Evolutionary conservation across 2,113 vertebrate genomes (phyloP).

Genomic region (Nycticebus coucang): DNA sequence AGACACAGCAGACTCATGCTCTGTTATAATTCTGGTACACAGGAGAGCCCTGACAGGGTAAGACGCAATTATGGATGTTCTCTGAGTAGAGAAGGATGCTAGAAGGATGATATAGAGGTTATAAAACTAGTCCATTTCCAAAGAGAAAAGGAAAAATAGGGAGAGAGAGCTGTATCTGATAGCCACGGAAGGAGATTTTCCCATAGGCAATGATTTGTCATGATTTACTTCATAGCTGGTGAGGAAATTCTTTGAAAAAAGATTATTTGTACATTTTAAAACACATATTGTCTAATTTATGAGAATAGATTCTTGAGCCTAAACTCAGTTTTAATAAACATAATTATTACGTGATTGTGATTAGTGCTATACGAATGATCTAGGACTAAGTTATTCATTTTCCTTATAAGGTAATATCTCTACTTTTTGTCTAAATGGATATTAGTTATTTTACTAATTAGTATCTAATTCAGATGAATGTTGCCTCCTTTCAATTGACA

Average conservation of each 20-base stretch:
- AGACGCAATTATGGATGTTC: background rate
- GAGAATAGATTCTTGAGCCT: background rate
- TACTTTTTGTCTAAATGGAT: background rate
- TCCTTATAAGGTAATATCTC: background rate
- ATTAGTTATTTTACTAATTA: background rate
- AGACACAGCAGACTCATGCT: background rate
- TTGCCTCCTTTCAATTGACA: background rate
- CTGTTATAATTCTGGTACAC: background rate
- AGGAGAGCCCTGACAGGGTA: background rate
- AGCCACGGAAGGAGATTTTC: background rate
- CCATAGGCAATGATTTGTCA: background rate
- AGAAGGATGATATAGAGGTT: background rate
- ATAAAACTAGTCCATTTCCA: background rate
- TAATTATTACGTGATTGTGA: background rate
- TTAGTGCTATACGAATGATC: background rate
- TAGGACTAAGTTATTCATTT: background rate
- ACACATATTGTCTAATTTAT: background rate
- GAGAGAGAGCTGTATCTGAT: background rate
- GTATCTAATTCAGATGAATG: background rate
- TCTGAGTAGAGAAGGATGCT: background rate
- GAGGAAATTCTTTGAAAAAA: background rate
- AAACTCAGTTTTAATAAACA: background rate
- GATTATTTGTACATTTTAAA: background rate
- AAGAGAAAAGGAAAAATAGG: background rate
- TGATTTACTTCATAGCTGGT: background rate